Evolutionary conservation across 2,888 invertebrate species (phyloP), one percentile per base, ranked within the genome.

Genomic region (Drosophila differens): DNA sequence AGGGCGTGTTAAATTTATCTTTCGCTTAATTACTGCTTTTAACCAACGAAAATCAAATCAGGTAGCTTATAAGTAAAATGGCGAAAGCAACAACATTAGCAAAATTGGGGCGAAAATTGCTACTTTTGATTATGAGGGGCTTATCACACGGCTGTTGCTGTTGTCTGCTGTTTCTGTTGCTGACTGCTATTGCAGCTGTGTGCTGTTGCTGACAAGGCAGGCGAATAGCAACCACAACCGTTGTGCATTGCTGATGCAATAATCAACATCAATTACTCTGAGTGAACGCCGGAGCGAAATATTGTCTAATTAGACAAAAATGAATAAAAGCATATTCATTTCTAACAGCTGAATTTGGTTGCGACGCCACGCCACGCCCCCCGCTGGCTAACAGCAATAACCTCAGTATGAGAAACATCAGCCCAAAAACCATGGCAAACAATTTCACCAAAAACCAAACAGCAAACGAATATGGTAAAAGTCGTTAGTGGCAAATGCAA

Each of bases 401-500:
- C 30, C n/a, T 16, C 55, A 28, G 19, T 25, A 19, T 19, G 35
- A 54, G 35, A 10, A n/a, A 22, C 51, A 44, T 37, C 51, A 44
- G 51, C 73, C 61, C 44, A 54, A 63, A 67, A 67, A 41, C 58
- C 62, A 65, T 74, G 41, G 71, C 70, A 65, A 77, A 64, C 78
- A 65, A 70, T 70, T 72, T 64, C 57, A 59, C 67, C 69, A 62
- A 71, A 82, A 74, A 60, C 64, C 87, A 90, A 86, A 90, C 72
- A 86, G 65, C 79, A 68, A 64, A 55, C 67, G 76, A 81, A 87
- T 87, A 85, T 90, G 86, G 89, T 90, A 79, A 89, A 87, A 89
- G 85, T 87, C 91, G 90, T 87, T 87, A 89, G 91, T 80, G 85
- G 88, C 86, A 87, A 74, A 68, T 82, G 80, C 82, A 84, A 63